Conservation (phyloP, 2,888 invertebrate species). For the Trichopria drosophilae region DNA sequence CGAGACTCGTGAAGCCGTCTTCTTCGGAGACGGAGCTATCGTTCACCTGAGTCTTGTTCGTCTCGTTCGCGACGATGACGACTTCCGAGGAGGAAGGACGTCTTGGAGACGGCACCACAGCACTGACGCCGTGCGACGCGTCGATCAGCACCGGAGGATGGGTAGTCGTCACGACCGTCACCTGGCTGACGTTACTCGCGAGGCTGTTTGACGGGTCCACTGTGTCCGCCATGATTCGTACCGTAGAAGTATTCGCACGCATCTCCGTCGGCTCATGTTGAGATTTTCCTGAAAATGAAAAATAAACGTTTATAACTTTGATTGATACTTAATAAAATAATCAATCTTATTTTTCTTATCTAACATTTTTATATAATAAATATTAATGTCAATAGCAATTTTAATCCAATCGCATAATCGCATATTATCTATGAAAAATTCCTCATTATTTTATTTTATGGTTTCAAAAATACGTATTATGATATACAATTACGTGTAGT, state of each 20-base stretch:
- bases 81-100: conserved; percentile 72
- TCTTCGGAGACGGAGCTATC: conserved; percentile 76
- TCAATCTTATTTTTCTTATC: too few species aligned
- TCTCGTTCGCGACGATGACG: conserved; percentile 78
- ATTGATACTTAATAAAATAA: too few species aligned
- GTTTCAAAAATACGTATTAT: too few species aligned
- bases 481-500: too few species aligned
- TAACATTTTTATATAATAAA: too few species aligned
- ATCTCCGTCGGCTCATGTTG: conserved; percentile 45
- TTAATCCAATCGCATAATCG: too few species aligned
- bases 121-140: too few species aligned
- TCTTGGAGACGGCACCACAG: conserved; percentile 70
- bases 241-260: conserved; percentile 60
- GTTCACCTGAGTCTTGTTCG: conserved; percentile 69
- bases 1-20: conserved; percentile 73
- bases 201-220: conserved; percentile 73
- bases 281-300: conserved; percentile 40
- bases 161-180: conserved; percentile 82
- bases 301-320: too few species aligned
- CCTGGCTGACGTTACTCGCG: conserved; percentile 74
- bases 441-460: too few species aligned
- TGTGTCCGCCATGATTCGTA: conserved; percentile 61
- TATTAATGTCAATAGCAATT: too few species aligned
- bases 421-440: too few species aligned
- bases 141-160: conserved; percentile 80